A percentile compares a stretch with the other conserved stretches of the same genome.
Evolutionary conservation across 2,888 invertebrate species (phyloP).

Genomic region (Hesperia comma): DNA sequence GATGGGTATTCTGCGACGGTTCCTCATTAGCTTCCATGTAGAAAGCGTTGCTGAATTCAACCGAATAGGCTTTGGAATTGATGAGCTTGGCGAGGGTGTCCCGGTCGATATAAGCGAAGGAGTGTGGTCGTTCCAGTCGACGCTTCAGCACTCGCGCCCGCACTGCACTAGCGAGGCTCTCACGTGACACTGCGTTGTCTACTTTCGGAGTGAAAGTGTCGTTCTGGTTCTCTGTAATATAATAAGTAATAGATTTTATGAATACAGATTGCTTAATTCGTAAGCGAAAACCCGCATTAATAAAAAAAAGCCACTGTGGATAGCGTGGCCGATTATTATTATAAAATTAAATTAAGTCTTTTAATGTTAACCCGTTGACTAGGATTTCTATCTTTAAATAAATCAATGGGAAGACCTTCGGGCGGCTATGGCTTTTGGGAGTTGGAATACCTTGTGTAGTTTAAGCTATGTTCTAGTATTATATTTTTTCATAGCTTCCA

Average conservation of each 20-base stretch:
- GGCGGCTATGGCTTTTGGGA: no score
- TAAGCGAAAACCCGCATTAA: no score
- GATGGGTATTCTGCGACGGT: slow-evolving; percentile 52
- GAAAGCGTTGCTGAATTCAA: slow-evolving; percentile 49
- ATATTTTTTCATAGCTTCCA: no score
- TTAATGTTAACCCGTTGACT: no score
- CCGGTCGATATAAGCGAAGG: slow-evolving; percentile 52
- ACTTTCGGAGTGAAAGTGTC: slow-evolving; percentile 51
- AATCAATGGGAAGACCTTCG: no score
- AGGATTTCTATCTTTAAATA: no score
- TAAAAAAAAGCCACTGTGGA: no score
- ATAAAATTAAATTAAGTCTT: no score
- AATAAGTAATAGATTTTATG: neutral
- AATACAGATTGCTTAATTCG: neutral
- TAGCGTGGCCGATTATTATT: no score
- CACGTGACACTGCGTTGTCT: slow-evolving; percentile 52
- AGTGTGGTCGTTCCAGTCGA: slow-evolving; percentile 64
- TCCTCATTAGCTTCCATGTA: slow-evolving; percentile 46
- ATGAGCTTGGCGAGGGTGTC: slow-evolving; percentile 58
- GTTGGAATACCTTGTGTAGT: no score
- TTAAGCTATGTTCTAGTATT: no score
- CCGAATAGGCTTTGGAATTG: slow-evolving; percentile 59
- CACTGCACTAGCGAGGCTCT: slow-evolving; percentile 62
- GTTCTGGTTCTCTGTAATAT: slow-evolving; percentile 55
- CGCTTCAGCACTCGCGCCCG: slow-evolving; percentile 61